Conservation (phyloP, 2,113 vertebrate genomes). For the Antechinus stuartii region DNA sequence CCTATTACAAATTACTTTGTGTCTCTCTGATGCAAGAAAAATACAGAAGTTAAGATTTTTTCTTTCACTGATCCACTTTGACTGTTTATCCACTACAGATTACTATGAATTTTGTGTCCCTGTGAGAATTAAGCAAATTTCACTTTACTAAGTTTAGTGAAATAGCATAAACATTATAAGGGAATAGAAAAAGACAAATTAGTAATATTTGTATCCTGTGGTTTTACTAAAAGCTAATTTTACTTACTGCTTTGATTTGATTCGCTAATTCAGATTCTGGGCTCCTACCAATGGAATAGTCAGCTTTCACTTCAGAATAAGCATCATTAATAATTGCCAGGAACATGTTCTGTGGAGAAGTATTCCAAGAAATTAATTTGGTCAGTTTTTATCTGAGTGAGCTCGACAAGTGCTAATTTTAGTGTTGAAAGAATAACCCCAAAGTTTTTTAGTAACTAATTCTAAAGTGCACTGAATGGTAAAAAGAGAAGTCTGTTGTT, state of each 20-base stretch:
- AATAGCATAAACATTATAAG: conserved; percentile 7
- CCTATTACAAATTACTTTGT: background rate
- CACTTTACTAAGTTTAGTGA: background rate
- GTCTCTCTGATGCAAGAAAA: background rate
- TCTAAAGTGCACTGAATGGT: background rate
- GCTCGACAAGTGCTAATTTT: conserved; percentile 33
- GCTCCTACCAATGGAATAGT: conserved; percentile 74
- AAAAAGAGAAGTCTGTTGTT: background rate
- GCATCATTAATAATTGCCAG: conserved; percentile 86
- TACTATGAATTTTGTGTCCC: background rate
- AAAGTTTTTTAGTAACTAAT: background rate
- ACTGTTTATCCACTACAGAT: background rate
- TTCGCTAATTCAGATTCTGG: conserved; percentile 77
- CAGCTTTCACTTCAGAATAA: conserved; percentile 85
- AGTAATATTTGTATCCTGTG: conserved; percentile 3
- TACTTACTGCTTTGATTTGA: conserved; percentile 79
- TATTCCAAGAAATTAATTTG: conserved; percentile 51
- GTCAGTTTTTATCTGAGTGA: conserved; percentile 52
- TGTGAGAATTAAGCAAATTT: conserved; percentile 16
- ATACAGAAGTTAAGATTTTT: background rate
- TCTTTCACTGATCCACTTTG: background rate
- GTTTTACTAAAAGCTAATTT: conserved; percentile 44
- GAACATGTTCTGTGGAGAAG: conserved; percentile 83
- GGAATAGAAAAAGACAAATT: background rate
- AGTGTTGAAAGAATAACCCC: background rate